phyloP scores from a whole-genome alignment of 2,797 vertebrate genomes.

The Sebastes itinus region DNA sequence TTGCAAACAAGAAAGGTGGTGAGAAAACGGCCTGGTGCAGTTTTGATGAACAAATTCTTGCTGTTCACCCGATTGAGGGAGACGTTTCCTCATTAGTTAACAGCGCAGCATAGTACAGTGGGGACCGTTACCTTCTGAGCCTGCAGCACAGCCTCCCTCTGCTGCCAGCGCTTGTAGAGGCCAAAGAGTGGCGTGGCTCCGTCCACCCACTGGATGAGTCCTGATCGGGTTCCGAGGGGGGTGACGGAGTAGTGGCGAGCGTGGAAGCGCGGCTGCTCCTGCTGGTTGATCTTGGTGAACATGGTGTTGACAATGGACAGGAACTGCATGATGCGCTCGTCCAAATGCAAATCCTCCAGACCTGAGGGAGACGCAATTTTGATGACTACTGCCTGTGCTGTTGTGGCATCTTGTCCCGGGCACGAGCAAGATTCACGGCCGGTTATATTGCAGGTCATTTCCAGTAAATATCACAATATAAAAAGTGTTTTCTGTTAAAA shows the following conservation, averaged over 20 bases:
- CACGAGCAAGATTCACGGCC: too few species aligned
- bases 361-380: conserved; percentile 73
- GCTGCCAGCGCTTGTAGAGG: conserved; percentile 98
- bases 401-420: too few species aligned
- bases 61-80: neutral
- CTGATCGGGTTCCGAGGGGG: conserved; percentile 93
- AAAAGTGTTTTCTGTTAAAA: too few species aligned
- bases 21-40: neutral
- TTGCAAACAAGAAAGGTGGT: neutral
- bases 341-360: conserved; percentile 95
- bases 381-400: neutral
- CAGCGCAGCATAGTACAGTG: neutral
- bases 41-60: neutral
- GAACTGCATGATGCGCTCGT: conserved; percentile 99
- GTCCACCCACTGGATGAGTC: conserved; percentile 99
- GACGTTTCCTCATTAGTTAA: neutral
- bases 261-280: conserved; percentile 94
- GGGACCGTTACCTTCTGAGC: conserved; percentile 91
- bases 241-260: conserved; percentile 98
- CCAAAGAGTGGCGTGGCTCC: conserved; percentile 97
- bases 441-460: too few species aligned
- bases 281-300: conserved; percentile 99
- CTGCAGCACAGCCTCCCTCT: conserved; percentile 92
- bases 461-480: too few species aligned
- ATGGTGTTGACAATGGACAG: conserved; percentile 98